Conservation (phyloP, 2,888 invertebrate species). For the Glyphotaelius pellucidus region DNA sequence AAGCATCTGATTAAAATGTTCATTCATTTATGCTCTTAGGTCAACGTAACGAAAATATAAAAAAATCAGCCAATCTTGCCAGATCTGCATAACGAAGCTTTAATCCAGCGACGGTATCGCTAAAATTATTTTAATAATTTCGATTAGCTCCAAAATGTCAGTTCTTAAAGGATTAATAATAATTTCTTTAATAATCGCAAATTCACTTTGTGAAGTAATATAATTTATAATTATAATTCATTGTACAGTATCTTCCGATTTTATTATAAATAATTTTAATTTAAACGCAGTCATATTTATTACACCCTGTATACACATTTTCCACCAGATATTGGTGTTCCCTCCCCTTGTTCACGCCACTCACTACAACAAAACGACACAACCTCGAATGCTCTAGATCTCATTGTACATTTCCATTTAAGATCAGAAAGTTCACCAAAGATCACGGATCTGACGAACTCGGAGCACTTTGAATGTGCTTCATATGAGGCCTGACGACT, state of each 20-base stretch:
- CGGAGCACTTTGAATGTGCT: background rate
- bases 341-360: background rate
- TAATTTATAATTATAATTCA: background rate
- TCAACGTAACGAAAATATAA: too few species aligned
- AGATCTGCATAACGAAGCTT: too few species aligned
- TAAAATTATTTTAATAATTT: background rate
- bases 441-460: background rate
- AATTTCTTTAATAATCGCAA: too few species aligned
- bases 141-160: background rate
- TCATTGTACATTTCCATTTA: background rate
- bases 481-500: background rate
- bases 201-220: too few species aligned
- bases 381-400: background rate
- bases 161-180: background rate
- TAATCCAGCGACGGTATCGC: too few species aligned
- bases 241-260: background rate
- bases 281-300: background rate
- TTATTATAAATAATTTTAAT: background rate
- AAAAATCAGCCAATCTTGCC: too few species aligned
- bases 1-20: too few species aligned
- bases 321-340: slow-evolving; percentile 24
- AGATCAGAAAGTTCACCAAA: background rate
- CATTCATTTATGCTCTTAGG: too few species aligned
- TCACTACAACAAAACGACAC: background rate
- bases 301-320: background rate